phyloP scores from a whole-genome alignment of 2,888 invertebrate species.

The Ctenicera cuprea region DNA sequence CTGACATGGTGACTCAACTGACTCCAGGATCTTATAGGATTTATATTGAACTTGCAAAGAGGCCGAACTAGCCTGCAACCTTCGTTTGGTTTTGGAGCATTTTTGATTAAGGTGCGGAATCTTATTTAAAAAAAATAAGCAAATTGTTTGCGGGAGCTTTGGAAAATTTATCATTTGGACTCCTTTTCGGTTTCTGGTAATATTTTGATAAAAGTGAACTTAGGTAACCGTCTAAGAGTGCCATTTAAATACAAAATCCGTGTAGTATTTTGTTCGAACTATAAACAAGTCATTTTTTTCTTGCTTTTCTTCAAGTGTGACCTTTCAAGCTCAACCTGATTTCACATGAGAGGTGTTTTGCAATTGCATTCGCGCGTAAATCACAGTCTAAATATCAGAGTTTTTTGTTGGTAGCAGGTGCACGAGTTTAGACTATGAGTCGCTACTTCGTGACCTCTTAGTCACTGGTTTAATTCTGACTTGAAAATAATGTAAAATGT shows the following conservation, averaged over 20 bases:
- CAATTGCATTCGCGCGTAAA: conserved; percentile 15
- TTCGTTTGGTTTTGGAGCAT: too few species aligned
- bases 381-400: conserved; percentile 22
- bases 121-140: too few species aligned
- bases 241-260: too few species aligned
- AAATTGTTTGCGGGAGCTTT: too few species aligned
- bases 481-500: conserved; percentile 47
- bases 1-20: conserved; percentile 37
- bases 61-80: neutral
- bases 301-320: neutral
- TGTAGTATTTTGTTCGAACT: too few species aligned
- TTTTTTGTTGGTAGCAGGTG: conserved; percentile 39
- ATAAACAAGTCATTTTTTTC: too few species aligned
- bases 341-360: neutral
- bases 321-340: neutral
- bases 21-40: conserved; percentile 12
- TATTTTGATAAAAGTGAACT: too few species aligned
- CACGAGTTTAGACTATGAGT: conserved; percentile 41
- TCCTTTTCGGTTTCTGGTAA: too few species aligned
- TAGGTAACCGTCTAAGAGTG: too few species aligned
- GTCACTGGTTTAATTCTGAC: conserved; percentile 49
- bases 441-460: conserved; percentile 45
- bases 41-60: neutral
- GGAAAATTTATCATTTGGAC: too few species aligned
- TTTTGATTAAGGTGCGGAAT: too few species aligned